Percentiles rank a stretch among this genome's conserved stretches.
phyloP scores from a whole-genome alignment of 2,113 vertebrate species.

The Smithornis capensis region DNA sequence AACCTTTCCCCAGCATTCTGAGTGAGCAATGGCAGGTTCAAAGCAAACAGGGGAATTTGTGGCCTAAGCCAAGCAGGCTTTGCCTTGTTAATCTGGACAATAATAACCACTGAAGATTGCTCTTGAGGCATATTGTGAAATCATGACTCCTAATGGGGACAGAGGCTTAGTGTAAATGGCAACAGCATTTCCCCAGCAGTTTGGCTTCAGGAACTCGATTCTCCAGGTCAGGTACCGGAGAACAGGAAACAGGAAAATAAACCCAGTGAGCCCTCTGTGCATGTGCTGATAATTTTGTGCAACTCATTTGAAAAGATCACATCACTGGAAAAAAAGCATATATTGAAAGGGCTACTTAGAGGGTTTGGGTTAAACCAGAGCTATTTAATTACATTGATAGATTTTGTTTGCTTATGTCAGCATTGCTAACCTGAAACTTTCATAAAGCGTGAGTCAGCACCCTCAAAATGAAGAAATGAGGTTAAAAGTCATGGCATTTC shows the following conservation, averaged over 20 bases:
- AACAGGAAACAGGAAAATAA: neutral
- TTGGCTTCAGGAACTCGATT: neutral
- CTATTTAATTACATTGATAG: neutral
- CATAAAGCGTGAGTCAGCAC: neutral
- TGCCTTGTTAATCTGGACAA: neutral
- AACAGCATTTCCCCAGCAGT: neutral
- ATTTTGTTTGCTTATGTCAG: neutral
- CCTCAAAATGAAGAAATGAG: neutral
- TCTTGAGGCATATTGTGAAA: neutral
- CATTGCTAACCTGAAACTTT: neutral
- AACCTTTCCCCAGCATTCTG: neutral
- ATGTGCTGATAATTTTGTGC: neutral
- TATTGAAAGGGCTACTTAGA: neutral
- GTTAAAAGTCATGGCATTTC: neutral
- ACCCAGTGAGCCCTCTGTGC: neutral
- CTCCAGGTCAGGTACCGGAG: neutral
- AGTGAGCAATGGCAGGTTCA: neutral
- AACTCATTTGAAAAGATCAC: accelerated
- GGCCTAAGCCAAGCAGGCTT: neutral
- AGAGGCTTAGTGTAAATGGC: neutral
- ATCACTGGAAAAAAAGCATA: neutral
- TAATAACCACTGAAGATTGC: neutral
- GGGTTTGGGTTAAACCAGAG: neutral
- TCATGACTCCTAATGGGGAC: neutral
- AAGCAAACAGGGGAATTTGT: neutral